Evolutionary conservation across 2,797 vertebrate genomes (phyloP).

Genomic region (Pampus argenteus): DNA sequence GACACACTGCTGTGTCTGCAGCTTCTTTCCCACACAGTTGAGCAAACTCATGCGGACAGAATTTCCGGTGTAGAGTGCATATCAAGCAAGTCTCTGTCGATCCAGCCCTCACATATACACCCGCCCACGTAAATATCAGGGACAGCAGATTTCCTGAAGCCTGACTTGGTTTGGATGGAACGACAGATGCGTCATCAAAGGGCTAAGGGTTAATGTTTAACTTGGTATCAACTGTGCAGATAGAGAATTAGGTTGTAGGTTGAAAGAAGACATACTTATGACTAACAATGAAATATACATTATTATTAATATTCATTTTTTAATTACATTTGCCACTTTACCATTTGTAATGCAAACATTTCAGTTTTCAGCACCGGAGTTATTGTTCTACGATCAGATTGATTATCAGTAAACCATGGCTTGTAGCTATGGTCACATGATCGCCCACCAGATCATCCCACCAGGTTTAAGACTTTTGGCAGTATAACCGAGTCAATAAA

Average conservation of each 20-base stretch:
- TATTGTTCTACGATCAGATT: slow-evolving; percentile 14
- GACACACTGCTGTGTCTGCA: slow-evolving; percentile 57
- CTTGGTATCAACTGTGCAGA: slow-evolving; percentile 37
- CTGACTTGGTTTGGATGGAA: slow-evolving; percentile 29
- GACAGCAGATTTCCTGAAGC: slow-evolving; percentile 49
- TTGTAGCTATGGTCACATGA: not conserved
- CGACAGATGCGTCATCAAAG: slow-evolving; percentile 27
- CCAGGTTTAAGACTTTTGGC: slow-evolving; percentile 15
- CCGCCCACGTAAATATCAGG: slow-evolving; percentile 44
- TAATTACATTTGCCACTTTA: not conserved
- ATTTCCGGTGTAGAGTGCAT: slow-evolving; percentile 53
- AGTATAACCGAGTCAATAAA: not conserved
- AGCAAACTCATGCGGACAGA: slow-evolving; percentile 27
- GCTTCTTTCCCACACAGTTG: slow-evolving; percentile 60
- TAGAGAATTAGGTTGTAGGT: slow-evolving; percentile 31
- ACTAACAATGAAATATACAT: not conserved
- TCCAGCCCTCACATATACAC: slow-evolving; percentile 30
- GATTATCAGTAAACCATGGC: not conserved
- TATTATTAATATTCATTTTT: too few species aligned
- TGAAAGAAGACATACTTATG: slow-evolving; percentile 30
- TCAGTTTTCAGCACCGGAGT: not conserved
- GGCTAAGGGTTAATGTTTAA: not conserved
- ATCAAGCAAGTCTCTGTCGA: slow-evolving; percentile 20
- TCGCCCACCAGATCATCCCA: not conserved
- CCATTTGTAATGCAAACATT: not conserved